phyloP scores from a whole-genome alignment of 2,113 vertebrate genomes.

The Psophia crepitans region DNA sequence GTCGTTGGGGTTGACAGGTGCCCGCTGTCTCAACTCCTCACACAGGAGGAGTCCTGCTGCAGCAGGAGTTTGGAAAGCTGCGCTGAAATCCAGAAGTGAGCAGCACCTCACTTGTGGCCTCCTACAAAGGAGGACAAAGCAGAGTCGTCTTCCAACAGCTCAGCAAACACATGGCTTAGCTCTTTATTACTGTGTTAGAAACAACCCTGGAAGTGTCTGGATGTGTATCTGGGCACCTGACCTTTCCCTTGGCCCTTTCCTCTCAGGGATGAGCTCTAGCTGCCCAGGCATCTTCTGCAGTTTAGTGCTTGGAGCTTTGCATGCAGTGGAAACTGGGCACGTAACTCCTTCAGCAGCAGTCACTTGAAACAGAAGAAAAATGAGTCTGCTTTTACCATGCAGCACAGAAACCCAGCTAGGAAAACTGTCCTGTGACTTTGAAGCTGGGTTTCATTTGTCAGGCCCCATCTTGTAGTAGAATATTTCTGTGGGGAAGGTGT shows the following conservation, averaged over 20 bases:
- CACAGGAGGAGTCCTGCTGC: not conserved
- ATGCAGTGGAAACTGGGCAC: not conserved
- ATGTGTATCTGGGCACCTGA: not conserved
- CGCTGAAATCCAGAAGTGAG: too few species aligned
- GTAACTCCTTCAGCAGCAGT: not conserved
- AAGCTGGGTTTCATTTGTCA: not conserved
- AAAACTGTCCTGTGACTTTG: not conserved
- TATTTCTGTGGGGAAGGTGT: not conserved
- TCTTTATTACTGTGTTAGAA: not conserved
- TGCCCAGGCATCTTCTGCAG: not conserved
- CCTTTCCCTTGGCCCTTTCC: not conserved
- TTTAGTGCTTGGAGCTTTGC: not conserved
- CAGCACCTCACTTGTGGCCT: too few species aligned
- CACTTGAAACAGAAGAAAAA: not conserved
- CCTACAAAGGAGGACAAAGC: not conserved
- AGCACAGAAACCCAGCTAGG: not conserved
- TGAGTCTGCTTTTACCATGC: rapidly evolving
- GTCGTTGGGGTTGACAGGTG: not conserved
- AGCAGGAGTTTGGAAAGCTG: not conserved
- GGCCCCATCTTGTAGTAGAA: not conserved
- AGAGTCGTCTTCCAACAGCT: not conserved
- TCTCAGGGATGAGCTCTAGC: not conserved
- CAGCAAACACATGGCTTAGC: not conserved
- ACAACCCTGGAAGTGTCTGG: not conserved
- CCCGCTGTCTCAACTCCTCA: not conserved